Percentiles rank a stretch among this genome's conserved stretches.
phyloP scores from a whole-genome alignment of 2,888 invertebrate genomes.

The Temnothorax rugatulus region DNA sequence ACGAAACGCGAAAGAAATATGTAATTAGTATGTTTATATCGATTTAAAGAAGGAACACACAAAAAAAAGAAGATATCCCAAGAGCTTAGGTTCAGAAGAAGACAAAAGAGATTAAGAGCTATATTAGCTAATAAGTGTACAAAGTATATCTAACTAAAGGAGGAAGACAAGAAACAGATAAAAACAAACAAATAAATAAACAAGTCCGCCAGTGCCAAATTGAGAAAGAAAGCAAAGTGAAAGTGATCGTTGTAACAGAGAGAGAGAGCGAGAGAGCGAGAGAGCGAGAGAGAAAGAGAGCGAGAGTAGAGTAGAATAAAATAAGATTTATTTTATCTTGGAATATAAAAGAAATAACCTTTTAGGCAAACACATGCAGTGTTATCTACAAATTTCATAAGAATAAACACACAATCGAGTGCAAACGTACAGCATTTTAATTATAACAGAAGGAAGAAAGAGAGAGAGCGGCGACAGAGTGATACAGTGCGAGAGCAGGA shows the following conservation, averaged over 20 bases:
- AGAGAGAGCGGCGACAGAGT: conserved; percentile 43
- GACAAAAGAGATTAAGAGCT: conserved; percentile 78
- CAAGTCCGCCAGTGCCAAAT: conserved; percentile 86
- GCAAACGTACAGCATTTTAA: conserved; percentile 28
- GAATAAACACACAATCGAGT: conserved; percentile 17
- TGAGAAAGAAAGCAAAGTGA: conserved; percentile 73
- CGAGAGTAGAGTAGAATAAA: conserved; percentile 58
- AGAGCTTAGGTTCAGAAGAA: conserved; percentile 81
- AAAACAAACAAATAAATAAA: conserved; percentile 74
- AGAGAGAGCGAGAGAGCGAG: conserved; percentile 59
- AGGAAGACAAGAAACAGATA: conserved; percentile 67
- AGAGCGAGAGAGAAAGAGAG: conserved; percentile 50
- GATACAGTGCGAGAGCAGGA: conserved; percentile 71
- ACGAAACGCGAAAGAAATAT: conserved; percentile 81
- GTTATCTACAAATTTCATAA: conserved; percentile 33
- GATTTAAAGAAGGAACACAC: conserved; percentile 77
- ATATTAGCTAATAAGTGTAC: conserved; percentile 85
- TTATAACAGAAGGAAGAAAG: conserved; percentile 47
- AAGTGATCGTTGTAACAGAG: conserved; percentile 67
- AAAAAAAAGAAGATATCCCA: conserved; percentile 76
- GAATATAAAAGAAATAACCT: conserved; percentile 26
- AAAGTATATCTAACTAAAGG: conserved; percentile 82
- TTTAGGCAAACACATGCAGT: conserved; percentile 31
- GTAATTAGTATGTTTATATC: conserved; percentile 85
- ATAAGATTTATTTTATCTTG: conserved; percentile 55